Base-by-base conservation (phyloP, 2,797 vertebrate species). In the Aeoliscus strigatus region DNA sequence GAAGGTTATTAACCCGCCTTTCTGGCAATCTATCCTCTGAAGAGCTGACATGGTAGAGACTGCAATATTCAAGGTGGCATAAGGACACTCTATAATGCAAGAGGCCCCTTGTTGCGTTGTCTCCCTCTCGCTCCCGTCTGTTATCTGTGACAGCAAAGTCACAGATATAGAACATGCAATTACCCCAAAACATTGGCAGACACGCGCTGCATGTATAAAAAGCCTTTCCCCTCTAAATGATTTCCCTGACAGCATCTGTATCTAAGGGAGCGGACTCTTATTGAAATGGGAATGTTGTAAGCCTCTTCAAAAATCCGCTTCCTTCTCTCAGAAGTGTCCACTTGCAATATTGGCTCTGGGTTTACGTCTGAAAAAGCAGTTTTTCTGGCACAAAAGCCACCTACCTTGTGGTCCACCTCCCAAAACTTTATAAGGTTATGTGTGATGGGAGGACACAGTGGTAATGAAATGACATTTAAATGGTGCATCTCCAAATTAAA, bases 81-180 rank as follows among this genome's bases (percentile, higher is more conserved):
- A 40, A 70, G 55, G 56, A 58, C 66, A 56, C 2, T 21, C 2
- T 26, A 14, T 52, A 24, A 60, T 27, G 21, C 27, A 66, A 34
- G 18, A 49, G 41, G 24, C 25, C 27, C 24, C 33, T 55, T 34
- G 21, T 18, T 39, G 27, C 49, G 34, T 44, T 42, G 33, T 54
- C 39, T 51, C 40, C 48, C 37, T 15, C 38, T 29, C 32, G n/a
- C n/a, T n/a, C 25, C 15, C 18, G 25, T 44, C 17, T 63, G 39
- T 37, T 35, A 66, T 66, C 39, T 43, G 56, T 48, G 56, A 67
- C 41, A 46, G 47, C 31, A 45, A 39, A 61, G 69, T 54, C 27
- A 8, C 37, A 60, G 57, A 68, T 62, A 60, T 58, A 71, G 52
- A 57, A 68, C 60, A 74, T 70, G 61, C 57, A 67, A 68, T 81